phyloP scores from a whole-genome alignment of 2,797 vertebrate species.

The Chaenodraco wilsoni region DNA sequence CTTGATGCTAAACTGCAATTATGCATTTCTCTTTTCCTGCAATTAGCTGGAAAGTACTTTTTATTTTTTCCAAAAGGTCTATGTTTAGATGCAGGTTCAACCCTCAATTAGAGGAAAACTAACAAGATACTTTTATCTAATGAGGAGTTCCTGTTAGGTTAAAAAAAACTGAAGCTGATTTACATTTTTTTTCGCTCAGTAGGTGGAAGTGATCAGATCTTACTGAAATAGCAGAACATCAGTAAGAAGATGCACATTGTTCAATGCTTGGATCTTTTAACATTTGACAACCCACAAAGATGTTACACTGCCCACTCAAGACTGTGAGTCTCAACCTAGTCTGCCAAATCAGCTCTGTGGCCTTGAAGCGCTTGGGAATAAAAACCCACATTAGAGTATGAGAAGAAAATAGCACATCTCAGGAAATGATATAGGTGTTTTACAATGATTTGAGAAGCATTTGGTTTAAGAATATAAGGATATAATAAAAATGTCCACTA shows the following conservation, averaged over 20 bases:
- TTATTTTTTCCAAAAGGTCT: neutral
- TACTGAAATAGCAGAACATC: constrained; percentile 17
- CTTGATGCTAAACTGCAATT: constrained; percentile 24
- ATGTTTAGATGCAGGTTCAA: constrained; percentile 48
- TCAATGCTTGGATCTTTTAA: constrained; percentile 1
- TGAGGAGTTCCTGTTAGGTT: constrained; percentile 3
- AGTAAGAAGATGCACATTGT: constrained; percentile 9
- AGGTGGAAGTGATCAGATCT: constrained; percentile 13
- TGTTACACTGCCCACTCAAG: neutral
- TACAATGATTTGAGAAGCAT: too few species aligned
- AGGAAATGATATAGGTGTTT: too few species aligned
- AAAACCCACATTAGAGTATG: too few species aligned
- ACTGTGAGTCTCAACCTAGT: too few species aligned
- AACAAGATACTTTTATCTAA: constrained; percentile 36
- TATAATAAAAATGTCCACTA: too few species aligned
- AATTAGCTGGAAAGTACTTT: constrained; percentile 29
- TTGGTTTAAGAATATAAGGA: too few species aligned
- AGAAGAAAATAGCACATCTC: too few species aligned
- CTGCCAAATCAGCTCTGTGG: too few species aligned
- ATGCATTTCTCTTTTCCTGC: constrained; percentile 11
- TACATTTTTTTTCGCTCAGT: constrained; percentile 12
- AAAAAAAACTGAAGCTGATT: constrained; percentile 1
- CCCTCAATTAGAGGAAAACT: constrained; percentile 29
- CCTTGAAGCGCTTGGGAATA: too few species aligned
- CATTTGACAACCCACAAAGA: neutral